phyloP scores from a whole-genome alignment of 2,113 vertebrate genomes.

The Trichechus manatus region DNA sequence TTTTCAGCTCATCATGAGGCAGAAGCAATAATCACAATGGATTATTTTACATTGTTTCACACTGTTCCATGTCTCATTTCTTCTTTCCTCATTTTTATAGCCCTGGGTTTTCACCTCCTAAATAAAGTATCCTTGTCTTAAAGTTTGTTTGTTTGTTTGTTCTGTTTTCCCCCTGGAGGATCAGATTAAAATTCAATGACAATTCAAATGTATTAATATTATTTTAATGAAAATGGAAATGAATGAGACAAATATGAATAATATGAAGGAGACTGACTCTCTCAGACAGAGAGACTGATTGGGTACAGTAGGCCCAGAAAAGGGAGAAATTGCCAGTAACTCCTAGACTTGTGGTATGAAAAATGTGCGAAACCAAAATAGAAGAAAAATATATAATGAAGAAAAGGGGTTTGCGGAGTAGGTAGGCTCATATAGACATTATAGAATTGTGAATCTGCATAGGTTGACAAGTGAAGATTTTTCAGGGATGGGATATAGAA shows the following conservation, averaged over 20 bases:
- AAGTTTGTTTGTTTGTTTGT: too few species aligned
- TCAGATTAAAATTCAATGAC: neutral
- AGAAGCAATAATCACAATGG: neutral
- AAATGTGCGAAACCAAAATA: too few species aligned
- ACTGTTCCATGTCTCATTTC: neutral
- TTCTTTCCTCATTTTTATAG: neutral
- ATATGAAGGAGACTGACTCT: too few species aligned
- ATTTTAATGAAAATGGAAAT: neutral
- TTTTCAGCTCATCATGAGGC: neutral
- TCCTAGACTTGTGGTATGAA: too few species aligned
- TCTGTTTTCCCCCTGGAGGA: neutral
- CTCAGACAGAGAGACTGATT: too few species aligned
- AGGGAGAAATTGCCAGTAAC: too few species aligned
- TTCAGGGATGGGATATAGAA: neutral
- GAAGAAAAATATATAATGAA: too few species aligned
- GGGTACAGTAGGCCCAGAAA: too few species aligned
- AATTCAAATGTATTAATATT: neutral
- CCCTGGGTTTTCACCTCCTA: neutral
- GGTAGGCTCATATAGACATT: too few species aligned
- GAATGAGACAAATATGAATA: neutral
- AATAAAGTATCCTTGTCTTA: neutral
- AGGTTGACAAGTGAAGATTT: neutral
- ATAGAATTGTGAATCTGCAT: too few species aligned
- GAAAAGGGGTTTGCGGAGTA: too few species aligned
- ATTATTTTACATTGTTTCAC: neutral